Conservation (phyloP, 2,888 invertebrate genomes). For the Pilophorus perplexus region DNA sequence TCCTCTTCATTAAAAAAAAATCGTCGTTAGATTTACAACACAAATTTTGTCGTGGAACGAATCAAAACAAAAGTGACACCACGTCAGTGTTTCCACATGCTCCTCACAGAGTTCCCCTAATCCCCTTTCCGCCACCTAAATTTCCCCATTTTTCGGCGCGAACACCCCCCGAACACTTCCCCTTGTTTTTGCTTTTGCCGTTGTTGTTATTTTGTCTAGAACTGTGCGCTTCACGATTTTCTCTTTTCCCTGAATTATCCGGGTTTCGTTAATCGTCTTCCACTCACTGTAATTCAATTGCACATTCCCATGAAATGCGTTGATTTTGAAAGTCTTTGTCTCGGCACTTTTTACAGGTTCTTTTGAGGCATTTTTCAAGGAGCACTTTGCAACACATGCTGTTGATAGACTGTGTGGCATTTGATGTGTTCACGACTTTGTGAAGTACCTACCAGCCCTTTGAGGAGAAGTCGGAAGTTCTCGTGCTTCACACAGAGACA, state of each 20-base stretch:
- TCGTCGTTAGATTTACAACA: too few relatives aligned
- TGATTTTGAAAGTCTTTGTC: background rate
- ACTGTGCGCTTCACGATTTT: background rate
- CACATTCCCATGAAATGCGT: background rate
- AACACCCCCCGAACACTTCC: too few relatives aligned
- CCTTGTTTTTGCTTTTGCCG: too few relatives aligned
- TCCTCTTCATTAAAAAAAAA: too few relatives aligned
- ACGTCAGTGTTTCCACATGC: too few relatives aligned
- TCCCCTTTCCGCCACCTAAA: too few relatives aligned
- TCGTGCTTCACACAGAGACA: conserved; percentile 20
- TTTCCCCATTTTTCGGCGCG: too few relatives aligned
- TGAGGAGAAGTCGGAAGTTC: conserved; percentile 6
- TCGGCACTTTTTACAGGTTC: conserved; percentile 2
- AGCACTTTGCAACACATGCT: conserved; percentile 23
- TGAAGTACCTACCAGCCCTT: background rate
- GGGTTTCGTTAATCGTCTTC: background rate
- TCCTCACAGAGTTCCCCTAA: too few relatives aligned
- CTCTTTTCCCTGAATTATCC: background rate
- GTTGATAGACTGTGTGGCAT: background rate
- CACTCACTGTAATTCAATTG: background rate
- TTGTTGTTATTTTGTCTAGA: background rate
- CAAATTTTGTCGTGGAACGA: too few relatives aligned
- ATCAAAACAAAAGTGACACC: too few relatives aligned
- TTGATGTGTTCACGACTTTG: conserved; percentile 6
- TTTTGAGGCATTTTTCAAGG: conserved; percentile 6